Evolutionary conservation across 64 coral and sea anemone species (phyloP), one percentile per base, ranked within the genome.

Genomic region (Trachythela sp.): DNA sequence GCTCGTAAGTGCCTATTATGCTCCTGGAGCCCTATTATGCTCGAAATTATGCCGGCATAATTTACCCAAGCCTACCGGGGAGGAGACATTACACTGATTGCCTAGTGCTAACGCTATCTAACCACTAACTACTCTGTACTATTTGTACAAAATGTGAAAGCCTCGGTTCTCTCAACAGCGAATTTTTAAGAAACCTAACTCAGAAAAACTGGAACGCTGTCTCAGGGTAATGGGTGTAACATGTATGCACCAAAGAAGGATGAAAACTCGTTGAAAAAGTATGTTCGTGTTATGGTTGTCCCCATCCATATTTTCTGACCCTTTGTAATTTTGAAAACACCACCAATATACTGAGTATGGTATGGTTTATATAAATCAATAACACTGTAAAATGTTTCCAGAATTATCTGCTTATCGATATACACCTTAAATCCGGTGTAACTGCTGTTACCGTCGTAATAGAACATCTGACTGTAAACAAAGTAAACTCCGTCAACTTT

Each of bases 391-490:
- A 92, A 43, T 15, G 93, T 95, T 18, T 93, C 88, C 54, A 99
- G 84, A 2, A 95, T 86, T 32, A 60, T 85, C 9, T 7, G 7
- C 1, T 77, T 87, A 49, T 99, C 94, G 3, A 93, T 84, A 35
- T 92, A 86, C 2, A 94, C 94, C 36, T 92, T 92, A 89, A 95
- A 93, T 9, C 91, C 91, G 76, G 94, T 94, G 58, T 86, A 88
- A 31, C 90, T 77, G 5, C 67, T 89, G 8, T 36, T 91, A 9
- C 96, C 92, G 50, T 99, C 96, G 38, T 89, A 89, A 43, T 99
- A 99, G 27, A 95, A 99, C 86, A 99, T 99, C 70, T 99, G 96
- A 31, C 91, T 93, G 84, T 99, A 99, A 48, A 99, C 83, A 80
- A 90, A 95, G 89, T 99, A 99, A 18, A 86, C 90, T 22, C 96